Conservation (phyloP, 2,888 invertebrate species). For the Agrilus cyanescens region DNA sequence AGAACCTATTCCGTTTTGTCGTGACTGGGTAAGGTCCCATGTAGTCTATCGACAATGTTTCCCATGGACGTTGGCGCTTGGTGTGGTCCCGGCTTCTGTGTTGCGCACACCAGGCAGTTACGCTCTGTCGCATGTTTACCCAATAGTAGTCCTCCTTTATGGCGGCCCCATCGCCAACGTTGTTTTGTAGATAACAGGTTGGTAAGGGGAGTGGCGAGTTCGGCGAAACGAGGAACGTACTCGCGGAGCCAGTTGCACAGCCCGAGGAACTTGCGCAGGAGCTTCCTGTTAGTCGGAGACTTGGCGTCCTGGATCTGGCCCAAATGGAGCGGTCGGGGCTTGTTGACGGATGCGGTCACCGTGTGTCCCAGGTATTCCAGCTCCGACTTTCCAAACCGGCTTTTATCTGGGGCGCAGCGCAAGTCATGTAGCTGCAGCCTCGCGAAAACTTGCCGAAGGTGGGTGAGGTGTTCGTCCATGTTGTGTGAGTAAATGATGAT, state of each 20-base stretch:
- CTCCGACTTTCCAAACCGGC: conserved; percentile 3
- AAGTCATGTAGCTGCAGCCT: conserved; percentile 11
- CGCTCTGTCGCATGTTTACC: neutral
- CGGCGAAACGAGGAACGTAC: conserved; percentile 12
- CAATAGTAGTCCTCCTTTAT: neutral
- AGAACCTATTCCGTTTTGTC: neutral
- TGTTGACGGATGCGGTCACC: conserved; percentile 1
- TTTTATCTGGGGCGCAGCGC: too few species aligned
- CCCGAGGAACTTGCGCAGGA: too few species aligned
- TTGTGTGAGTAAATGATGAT: conserved; percentile 14
- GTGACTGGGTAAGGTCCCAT: neutral
- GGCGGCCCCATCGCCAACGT: neutral
- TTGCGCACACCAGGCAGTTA: neutral
- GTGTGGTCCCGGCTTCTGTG: neutral
- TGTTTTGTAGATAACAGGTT: conserved; percentile 1
- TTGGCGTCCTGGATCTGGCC: conserved; percentile 3
- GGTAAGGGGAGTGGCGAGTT: conserved; percentile 12
- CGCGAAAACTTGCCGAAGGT: conserved; percentile 14
- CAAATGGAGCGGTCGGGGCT: neutral
- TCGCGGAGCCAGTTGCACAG: conserved; percentile 12
- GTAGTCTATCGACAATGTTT: neutral
- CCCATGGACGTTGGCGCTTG: neutral
- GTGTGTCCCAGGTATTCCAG: conserved; percentile 9
- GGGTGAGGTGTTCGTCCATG: conserved; percentile 13
- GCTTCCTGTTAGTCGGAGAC: neutral